Conservation (phyloP, 2,113 vertebrate genomes). For the Limnothrissa miodon region DNA sequence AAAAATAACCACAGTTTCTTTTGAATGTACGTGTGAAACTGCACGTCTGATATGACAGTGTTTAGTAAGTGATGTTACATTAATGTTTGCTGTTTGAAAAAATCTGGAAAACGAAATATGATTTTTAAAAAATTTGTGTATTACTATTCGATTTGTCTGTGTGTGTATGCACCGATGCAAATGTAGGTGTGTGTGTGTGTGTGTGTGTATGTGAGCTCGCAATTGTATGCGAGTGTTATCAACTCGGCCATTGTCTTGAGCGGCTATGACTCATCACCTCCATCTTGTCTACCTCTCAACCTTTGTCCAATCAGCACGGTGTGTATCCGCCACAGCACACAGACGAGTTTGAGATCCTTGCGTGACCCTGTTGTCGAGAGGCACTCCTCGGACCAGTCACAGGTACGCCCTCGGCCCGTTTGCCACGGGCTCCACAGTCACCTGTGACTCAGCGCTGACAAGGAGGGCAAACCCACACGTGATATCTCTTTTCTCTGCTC, state of each 20-base stretch:
- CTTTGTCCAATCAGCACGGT: too few species aligned
- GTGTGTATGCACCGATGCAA: not conserved
- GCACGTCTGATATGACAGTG: not conserved
- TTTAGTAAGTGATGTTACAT: not conserved
- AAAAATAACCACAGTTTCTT: not conserved
- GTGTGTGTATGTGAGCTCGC: not conserved
- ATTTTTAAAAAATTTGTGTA: not conserved
- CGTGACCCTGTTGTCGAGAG: too few species aligned
- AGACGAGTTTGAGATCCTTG: too few species aligned
- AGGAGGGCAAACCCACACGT: not conserved
- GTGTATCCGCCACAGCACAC: too few species aligned
- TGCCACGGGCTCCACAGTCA: not conserved
- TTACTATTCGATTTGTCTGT: not conserved
- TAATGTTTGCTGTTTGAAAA: not conserved
- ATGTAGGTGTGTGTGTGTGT: not conserved
- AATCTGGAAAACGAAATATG: not conserved
- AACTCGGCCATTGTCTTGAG: not conserved
- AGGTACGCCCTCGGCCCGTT: too few species aligned
- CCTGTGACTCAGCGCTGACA: not conserved
- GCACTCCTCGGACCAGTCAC: too few species aligned
- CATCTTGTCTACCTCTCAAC: too few species aligned
- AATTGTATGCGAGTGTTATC: not conserved
- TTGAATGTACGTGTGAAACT: not conserved
- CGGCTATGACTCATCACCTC: not conserved
- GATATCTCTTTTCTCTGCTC: not conserved